Evolutionary conservation across 2,797 vertebrate species (phyloP), one percentile per base, ranked within the genome.

Genomic region (Enteromius paludinosus): DNA sequence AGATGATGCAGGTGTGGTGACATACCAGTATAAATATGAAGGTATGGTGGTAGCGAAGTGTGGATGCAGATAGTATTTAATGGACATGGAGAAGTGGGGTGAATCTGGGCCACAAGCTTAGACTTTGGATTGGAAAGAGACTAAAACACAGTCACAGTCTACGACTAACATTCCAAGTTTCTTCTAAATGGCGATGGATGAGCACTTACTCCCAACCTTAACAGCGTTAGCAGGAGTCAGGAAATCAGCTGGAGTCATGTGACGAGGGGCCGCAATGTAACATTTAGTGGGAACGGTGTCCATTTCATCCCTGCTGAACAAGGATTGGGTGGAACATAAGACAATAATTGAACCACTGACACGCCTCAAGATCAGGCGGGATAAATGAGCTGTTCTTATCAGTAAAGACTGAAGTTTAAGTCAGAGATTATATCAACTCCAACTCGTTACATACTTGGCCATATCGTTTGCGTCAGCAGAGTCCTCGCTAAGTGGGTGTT

Each of bases 11-110:
- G 98, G 97, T 0, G 97, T 99, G 30, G 97, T 99, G 87, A 99
- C 98, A 52, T 99, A 98, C 93, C 99, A 99, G 93, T 98, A 97
- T 91, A 99, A 98, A 92, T 99, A 96, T 0, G 98, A 99, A 87
- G 98, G 96, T 87, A 99, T 99, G 98, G 96, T 96, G 4, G 98
- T 99, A 70, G 95, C 97, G 0, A 98, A 99, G 89, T 99, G 98
- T 18, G 98, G 98, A 83, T 99, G 98, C 92, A 96, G 98, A 98
- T 99, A 99, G 96, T 93, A 61, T 73, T 81, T 59, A 71, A 70
- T 69, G 59, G 12, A 62, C 23, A 41, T 0, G 20, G 30, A 33
- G 52, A 65, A 84, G 25, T 61, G 28, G 47, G 62, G 83, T 33
- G 77, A 82, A 20, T 17, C 49, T 64, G 75, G 61, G 74, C 54